A percentile compares a stretch with the other conserved stretches of the same genome.
Conservation (phyloP, 2,888 invertebrate genomes). For the Macaria liturata region DNA sequence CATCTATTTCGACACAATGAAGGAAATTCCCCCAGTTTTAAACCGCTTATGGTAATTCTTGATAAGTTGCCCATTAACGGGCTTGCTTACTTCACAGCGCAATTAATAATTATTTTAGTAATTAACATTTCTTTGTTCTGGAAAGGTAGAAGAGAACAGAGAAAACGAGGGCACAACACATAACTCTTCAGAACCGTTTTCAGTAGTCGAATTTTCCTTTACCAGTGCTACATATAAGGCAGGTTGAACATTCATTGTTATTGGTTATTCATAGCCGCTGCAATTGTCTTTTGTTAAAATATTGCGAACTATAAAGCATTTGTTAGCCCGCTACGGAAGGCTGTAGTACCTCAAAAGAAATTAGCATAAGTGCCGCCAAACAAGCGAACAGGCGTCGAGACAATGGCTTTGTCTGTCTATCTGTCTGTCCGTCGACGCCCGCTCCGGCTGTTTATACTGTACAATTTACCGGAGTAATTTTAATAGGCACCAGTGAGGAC, state of each 20-base stretch:
- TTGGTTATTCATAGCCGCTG: slow-evolving; percentile 36
- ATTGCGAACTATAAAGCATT: slow-evolving; percentile 64
- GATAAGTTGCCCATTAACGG: too few relatives aligned
- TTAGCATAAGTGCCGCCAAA: slow-evolving; percentile 78
- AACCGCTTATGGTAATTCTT: too few relatives aligned
- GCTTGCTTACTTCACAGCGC: too few relatives aligned
- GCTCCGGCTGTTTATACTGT: slow-evolving; percentile 59
- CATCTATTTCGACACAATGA: slow-evolving; percentile 26
- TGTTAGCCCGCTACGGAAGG: slow-evolving; percentile 62
- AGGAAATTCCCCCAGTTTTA: slow-evolving; percentile 20
- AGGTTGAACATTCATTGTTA: slow-evolving; percentile 31
- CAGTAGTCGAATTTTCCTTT: slow-evolving; percentile 17
- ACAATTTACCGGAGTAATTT: slow-evolving; percentile 59
- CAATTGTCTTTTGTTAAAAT: slow-evolving; percentile 53
- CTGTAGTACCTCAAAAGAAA: slow-evolving; percentile 70
- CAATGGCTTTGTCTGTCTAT: slow-evolving; percentile 79
- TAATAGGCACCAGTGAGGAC: slow-evolving; percentile 52
- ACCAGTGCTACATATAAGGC: slow-evolving; percentile 13
- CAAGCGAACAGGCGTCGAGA: slow-evolving; percentile 56
- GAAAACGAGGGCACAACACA: neutral
- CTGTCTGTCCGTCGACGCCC: slow-evolving; percentile 53
- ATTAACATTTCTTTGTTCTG: too few relatives aligned
- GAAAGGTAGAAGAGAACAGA: neutral
- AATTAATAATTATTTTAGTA: too few relatives aligned
- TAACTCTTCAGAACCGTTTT: slow-evolving; percentile 3